Evolutionary conservation across 2,113 vertebrate species (phyloP), one percentile per base, ranked within the genome.

Genomic region (Pteruthius melanotis): DNA sequence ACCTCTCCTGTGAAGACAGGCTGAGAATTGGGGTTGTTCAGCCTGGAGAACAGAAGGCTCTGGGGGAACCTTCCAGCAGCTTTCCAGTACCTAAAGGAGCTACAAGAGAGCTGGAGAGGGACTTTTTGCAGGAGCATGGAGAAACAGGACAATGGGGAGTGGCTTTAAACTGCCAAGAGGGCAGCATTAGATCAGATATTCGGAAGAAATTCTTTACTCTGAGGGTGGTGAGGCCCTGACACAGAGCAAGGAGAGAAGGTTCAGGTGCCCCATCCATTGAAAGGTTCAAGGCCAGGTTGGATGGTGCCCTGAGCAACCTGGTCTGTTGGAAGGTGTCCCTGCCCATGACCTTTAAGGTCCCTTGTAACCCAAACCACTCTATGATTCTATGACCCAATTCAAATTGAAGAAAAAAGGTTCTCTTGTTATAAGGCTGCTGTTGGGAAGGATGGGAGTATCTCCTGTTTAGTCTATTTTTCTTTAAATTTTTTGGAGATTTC

Each of bases 1-100:
- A 57, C 11, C n/a, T 56, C 70, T 40, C 3, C 21, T 49, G 11
- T 26, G 30, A 19, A 12, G 6, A 21, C 1, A 16, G 35, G 11
- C 26, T 42, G 66, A 42, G 76, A 59, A 1, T 0, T 53, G 20
- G 11, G 7, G 4, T 5, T 60, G 4, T 45, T 45, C 23, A 66
- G 39, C 28, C 33, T 45, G 53, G 19, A 45, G 31, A 81, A 22
- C 9, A 52, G 33, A 68, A 66, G 45, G 33, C 13, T 52, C 23
- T 17, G 8, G 10, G 5, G 22, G 6, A 3, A 30, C 7, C 37
- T 52, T 33, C 28, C 24, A 33, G 44, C 52, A 59, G 15, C 37
- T 1, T 65, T 54, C 24, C 35, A 19, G 7, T 10, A 7, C 40
- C 47, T 61, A 16, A 35, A 18, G 8, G 35, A 31, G 3, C 22